Conservation (phyloP, 2,113 vertebrate genomes). For the Spheniscus mendiculus region DNA sequence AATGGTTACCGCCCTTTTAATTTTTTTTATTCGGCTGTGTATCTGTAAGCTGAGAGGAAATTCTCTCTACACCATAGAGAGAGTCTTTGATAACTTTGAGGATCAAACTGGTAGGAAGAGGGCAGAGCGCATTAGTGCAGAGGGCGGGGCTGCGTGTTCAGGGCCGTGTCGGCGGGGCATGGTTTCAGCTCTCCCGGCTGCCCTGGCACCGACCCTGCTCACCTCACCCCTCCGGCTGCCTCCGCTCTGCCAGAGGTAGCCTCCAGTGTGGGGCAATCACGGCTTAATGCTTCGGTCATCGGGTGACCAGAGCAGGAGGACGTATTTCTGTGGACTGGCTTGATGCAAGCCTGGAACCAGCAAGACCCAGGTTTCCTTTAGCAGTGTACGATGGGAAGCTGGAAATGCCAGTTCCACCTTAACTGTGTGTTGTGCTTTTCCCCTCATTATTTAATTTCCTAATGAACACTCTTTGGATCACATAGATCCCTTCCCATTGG, state of each 20-base stretch:
- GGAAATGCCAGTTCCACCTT: background rate
- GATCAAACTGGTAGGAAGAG: background rate
- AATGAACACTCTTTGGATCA: background rate
- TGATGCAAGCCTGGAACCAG: background rate
- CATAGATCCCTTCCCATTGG: background rate
- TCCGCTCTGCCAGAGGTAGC: background rate
- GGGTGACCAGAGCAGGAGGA: background rate
- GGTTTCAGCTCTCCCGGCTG: background rate
- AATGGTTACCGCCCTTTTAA: background rate
- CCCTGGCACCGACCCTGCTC: background rate
- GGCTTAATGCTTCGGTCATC: background rate
- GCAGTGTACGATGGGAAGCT: background rate
- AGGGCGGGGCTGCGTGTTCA: background rate
- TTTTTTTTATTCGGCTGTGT: background rate
- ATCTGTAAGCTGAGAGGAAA: background rate
- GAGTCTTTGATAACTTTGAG: background rate
- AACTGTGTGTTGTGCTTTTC: background rate
- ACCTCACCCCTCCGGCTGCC: background rate
- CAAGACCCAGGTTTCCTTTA: background rate
- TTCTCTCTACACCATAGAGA: background rate
- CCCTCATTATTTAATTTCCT: slow-evolving; percentile 24
- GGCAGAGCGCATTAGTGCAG: background rate
- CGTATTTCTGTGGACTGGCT: background rate
- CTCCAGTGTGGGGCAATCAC: background rate
- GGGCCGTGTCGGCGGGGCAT: rapidly evolving